Base-by-base conservation (phyloP, 2,888 invertebrate species). In the Asteroscopus sphinx region DNA sequence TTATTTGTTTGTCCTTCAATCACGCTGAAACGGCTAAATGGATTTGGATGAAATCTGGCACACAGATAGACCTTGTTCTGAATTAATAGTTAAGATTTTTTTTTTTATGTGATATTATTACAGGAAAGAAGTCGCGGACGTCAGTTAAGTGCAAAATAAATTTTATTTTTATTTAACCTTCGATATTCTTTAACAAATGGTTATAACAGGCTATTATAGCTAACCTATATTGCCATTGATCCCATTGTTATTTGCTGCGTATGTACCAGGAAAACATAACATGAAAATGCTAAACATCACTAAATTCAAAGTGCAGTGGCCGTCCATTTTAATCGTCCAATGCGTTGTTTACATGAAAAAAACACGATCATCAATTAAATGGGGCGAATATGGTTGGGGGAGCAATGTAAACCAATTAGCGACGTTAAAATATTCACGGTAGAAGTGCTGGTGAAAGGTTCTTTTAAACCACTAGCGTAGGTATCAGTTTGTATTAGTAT, bases 391-490 rank as follows among this genome's bases (percentile, higher is more conserved):
- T 52, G 37, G 39, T 32, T 48, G 46, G 40, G 58, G 35, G 51
- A 44, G 52, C 56, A 63, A 65, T 69, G 73, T 74, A 76, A 79
- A 83, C 79, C 82, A 83, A 82, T 82, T 82, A 83, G 74, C 58
- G 66, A 64, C 68, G 58, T 61, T 80, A 67, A 83, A 82, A 79
- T 78, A 77, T 81, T 81, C 77, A 70, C 66, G 55, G 58, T 65
- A 44, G 65, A 46, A 70, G 42, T 60, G 60, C 59, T 42, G 49
- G 51, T 67, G 64, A 78, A 78, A 76, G 71, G 58, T 62, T 68
- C 75, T 70, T 71, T 80, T 62, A 68, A 80, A 78, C 71, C 65
- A 68, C 54, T 67, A 59, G 28, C 55, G 46, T 36, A 60, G 59
- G 64, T 57, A 69, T 64, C 55, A 44, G 32, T 61, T 62, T 62